A percentile compares a stretch with the other conserved stretches of the same genome.
Conservation (phyloP, 2,888 invertebrate species). For the Sesia apiformis region DNA sequence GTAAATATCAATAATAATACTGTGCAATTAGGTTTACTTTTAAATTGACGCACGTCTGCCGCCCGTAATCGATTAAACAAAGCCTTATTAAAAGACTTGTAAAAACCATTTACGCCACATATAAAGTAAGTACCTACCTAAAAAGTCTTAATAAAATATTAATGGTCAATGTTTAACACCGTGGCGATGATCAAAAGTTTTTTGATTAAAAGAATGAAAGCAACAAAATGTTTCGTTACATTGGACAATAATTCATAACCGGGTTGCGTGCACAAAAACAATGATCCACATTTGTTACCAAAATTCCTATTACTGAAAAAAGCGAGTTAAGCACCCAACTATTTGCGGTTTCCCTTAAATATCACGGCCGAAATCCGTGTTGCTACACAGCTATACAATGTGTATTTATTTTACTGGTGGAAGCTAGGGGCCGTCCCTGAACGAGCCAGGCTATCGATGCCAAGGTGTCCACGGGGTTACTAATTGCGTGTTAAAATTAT, state of each 20-base stretch:
- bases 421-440: constrained; percentile 34
- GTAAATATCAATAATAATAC: neutral
- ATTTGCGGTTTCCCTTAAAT: constrained; percentile 29
- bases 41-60: neutral
- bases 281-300: constrained; percentile 47
- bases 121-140: neutral
- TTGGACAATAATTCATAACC: constrained; percentile 31
- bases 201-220: constrained; percentile 34
- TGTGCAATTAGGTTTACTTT: neutral
- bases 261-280: constrained; percentile 56
- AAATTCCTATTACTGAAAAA: constrained; percentile 37
- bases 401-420: constrained; percentile 1
- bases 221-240: constrained; percentile 31
- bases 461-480: constrained; percentile 57
- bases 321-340: constrained; percentile 37
- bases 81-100: neutral
- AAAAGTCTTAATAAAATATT: constrained; percentile 7
- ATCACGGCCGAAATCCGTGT: constrained; percentile 19
- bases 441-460: constrained; percentile 49
- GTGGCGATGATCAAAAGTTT: constrained; percentile 18
- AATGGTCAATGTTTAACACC: constrained; percentile 6
- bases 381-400: constrained; percentile 8
- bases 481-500: constrained; percentile 67
- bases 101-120: neutral
- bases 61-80: neutral